phyloP scores from a whole-genome alignment of 2,113 vertebrate species.

The Equus przewalskii region DNA sequence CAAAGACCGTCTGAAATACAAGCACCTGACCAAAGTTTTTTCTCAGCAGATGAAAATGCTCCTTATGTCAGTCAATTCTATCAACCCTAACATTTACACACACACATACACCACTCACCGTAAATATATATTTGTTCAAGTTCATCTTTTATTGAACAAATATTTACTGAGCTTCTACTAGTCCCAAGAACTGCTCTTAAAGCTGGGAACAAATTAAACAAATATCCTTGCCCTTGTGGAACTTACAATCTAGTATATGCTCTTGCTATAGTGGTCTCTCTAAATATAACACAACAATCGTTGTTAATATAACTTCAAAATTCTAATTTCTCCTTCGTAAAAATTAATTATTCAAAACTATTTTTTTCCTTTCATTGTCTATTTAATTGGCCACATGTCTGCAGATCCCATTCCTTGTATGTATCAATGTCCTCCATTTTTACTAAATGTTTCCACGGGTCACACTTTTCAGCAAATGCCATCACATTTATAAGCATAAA shows the following conservation, averaged over 20 bases:
- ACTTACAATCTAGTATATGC: neutral
- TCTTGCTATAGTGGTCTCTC: neutral
- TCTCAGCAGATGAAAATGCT: conserved; percentile 55
- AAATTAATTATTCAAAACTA: conserved; percentile 11
- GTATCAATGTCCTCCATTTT: neutral
- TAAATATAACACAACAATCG: neutral
- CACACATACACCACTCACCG: neutral
- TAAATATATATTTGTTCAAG: conserved; percentile 28
- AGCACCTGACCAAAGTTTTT: neutral
- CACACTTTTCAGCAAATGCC: conserved; percentile 21
- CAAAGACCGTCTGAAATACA: conserved; percentile 59
- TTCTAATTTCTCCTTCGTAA: conserved; percentile 27
- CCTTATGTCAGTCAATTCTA: neutral
- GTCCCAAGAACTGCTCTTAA: conserved; percentile 24
- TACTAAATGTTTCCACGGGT: neutral
- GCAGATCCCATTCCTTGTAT: neutral
- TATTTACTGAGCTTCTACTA: conserved; percentile 49
- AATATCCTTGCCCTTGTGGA: neutral
- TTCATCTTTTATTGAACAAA: conserved; percentile 44
- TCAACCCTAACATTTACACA: neutral
- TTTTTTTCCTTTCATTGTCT: neutral
- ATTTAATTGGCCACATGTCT: conserved; percentile 13
- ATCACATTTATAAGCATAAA: neutral
- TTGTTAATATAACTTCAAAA: conserved; percentile 30
- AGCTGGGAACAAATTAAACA: neutral